Evolutionary conservation across 2,113 vertebrate species (phyloP).

Genomic region (Larimichthys crocea): DNA sequence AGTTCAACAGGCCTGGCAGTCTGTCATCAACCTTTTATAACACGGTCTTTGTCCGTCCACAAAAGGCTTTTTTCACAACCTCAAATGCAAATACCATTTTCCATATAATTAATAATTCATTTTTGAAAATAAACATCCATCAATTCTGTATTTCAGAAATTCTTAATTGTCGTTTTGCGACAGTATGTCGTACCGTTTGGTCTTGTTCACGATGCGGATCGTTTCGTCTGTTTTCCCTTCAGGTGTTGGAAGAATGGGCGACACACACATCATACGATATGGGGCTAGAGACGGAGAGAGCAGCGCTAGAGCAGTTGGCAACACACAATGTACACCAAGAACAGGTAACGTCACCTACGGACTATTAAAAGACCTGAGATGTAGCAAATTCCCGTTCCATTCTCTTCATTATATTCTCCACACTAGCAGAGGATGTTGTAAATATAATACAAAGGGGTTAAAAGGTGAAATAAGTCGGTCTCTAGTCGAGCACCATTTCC

Average conservation of each 20-base stretch:
- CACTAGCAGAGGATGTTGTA: too few species aligned
- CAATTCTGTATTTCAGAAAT: neutral
- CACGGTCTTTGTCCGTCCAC: constrained; percentile 53
- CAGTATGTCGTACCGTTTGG: too few species aligned
- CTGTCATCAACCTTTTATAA: constrained; percentile 42
- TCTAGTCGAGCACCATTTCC: neutral
- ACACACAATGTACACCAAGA: constrained; percentile 79
- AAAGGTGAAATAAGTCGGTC: too few species aligned
- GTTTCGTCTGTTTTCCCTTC: neutral
- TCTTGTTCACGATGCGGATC: neutral
- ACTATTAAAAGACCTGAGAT: neutral
- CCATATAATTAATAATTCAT: neutral
- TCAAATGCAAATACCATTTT: constrained; percentile 3
- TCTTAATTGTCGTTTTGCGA: neutral
- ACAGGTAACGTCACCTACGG: constrained; percentile 61
- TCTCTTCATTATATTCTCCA: neutral
- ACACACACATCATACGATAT: constrained; percentile 72
- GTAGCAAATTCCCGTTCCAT: neutral
- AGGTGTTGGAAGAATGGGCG: constrained; percentile 85
- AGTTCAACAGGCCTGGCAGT: constrained; percentile 59
- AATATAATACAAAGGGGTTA: too few species aligned
- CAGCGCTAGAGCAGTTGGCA: constrained; percentile 75
- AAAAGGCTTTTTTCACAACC: constrained; percentile 49
- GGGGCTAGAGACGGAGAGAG: constrained; percentile 76
- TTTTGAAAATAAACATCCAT: constrained; percentile 6